phyloP scores from a whole-genome alignment of 2,888 invertebrate genomes.

The Nephrotoma appendiculata region DNA sequence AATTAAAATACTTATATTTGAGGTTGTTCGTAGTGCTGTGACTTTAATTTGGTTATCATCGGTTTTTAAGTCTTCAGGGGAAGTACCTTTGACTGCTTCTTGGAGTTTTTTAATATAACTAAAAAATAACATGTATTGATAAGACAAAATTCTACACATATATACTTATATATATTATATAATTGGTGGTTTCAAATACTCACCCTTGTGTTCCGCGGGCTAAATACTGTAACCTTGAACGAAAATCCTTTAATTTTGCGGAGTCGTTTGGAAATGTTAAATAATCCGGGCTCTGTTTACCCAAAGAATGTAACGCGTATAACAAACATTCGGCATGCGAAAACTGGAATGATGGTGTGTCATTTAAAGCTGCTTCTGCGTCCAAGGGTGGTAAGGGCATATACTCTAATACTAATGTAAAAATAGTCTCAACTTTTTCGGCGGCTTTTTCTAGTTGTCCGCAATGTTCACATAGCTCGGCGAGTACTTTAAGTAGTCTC shows the following conservation, averaged over 20 bases:
- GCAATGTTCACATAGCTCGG: conserved; percentile 66
- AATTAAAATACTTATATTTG: conserved; percentile 83
- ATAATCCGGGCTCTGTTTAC: conserved; percentile 63
- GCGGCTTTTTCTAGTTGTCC: conserved; percentile 62
- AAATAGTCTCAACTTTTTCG: conserved; percentile 59
- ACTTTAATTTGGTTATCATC: conserved; percentile 67
- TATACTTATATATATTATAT: background rate
- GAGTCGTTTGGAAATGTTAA: conserved; percentile 57
- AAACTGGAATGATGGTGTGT: conserved; percentile 77
- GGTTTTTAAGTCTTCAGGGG: conserved; percentile 54
- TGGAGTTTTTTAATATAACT: conserved; percentile 32
- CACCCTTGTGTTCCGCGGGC: conserved; percentile 82
- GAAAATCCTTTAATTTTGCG: conserved; percentile 65
- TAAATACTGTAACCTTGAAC: conserved; percentile 77
- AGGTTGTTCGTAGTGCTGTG: conserved; percentile 74
- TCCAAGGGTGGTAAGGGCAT: conserved; percentile 77
- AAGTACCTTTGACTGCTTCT: conserved; percentile 46
- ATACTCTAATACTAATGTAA: conserved; percentile 63
- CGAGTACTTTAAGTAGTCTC: conserved; percentile 71
- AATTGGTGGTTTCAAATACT: conserved; percentile 17
- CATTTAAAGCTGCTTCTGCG: conserved; percentile 39
- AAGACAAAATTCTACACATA: background rate
- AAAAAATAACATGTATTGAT: background rate
- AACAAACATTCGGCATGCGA: conserved; percentile 87
- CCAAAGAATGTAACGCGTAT: conserved; percentile 58